Conservation (phyloP, 1,140 invertebrate species). For the Ericerus pela region DNA sequence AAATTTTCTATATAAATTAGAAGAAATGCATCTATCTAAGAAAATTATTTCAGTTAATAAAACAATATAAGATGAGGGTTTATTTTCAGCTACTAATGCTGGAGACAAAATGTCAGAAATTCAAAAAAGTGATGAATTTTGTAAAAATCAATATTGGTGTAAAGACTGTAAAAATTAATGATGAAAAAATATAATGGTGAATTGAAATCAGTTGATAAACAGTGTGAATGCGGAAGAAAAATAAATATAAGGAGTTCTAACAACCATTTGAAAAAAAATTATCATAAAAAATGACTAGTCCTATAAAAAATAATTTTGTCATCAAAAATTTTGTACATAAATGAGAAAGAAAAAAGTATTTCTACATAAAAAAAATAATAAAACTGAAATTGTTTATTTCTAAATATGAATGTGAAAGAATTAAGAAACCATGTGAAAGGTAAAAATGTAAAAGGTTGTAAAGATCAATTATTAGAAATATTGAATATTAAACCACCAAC, state of each 20-base stretch:
- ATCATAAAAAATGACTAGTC: neutral
- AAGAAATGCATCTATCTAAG: neutral
- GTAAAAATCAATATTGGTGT: neutral
- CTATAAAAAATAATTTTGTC: too few species aligned
- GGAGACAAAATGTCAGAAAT: neutral
- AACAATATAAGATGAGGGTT: neutral
- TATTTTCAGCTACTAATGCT: neutral
- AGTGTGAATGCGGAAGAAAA: neutral
- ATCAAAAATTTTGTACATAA: too few species aligned
- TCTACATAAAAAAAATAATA: too few species aligned
- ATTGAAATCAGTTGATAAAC: neutral
- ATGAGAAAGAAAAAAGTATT: too few species aligned
- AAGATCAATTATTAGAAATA: neutral
- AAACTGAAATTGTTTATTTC: too few species aligned
- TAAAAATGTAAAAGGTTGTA: constrained; percentile 2
- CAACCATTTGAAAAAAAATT: neutral
- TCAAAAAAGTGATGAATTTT: neutral
- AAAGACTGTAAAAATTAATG: neutral
- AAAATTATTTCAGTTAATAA: neutral
- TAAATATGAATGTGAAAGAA: constrained; percentile 8
- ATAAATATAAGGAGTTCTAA: neutral
- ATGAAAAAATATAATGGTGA: neutral
- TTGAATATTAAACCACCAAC: neutral
- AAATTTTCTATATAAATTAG: neutral
- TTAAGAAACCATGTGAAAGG: neutral